Conservation (phyloP, 2,888 invertebrate genomes). For the Hoplodrina ambigua region DNA sequence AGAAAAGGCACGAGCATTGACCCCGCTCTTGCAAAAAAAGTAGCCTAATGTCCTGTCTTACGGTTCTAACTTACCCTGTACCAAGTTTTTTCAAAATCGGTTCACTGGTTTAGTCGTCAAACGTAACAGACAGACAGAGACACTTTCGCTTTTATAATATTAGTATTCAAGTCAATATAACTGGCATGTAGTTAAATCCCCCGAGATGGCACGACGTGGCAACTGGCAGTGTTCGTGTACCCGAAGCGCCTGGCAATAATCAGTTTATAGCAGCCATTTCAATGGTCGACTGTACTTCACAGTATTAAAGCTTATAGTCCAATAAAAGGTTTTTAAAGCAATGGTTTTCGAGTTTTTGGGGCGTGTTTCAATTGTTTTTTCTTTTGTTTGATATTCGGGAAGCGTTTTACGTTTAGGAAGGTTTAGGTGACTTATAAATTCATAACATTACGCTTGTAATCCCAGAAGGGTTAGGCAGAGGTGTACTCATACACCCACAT, state of each 20-base stretch:
- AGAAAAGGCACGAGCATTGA: too few species aligned
- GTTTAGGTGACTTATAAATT: too few species aligned
- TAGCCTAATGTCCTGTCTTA: too few species aligned
- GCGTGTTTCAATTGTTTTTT: conserved; percentile 34
- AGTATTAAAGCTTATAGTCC: conserved; percentile 55
- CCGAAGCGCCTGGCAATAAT: conserved; percentile 58
- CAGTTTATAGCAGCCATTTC: conserved; percentile 59
- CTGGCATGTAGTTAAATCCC: conserved; percentile 44
- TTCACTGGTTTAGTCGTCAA: too few species aligned
- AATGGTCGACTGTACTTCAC: conserved; percentile 48
- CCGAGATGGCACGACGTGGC: conserved; percentile 31
- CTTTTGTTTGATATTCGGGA: background rate
- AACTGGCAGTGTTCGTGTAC: conserved; percentile 39
- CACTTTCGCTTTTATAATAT: too few species aligned
- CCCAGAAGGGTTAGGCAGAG: too few species aligned
- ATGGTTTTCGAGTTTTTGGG: conserved; percentile 30
- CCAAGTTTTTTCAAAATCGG: too few species aligned
- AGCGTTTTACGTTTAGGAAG: background rate
- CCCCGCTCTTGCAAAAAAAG: too few species aligned
- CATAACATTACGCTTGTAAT: too few species aligned
- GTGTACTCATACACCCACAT: too few species aligned
- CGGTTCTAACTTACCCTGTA: too few species aligned
- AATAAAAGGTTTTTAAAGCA: conserved; percentile 51
- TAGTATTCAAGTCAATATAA: conserved; percentile 27
- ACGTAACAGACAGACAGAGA: too few species aligned